Conservation (phyloP, 2,888 invertebrate species). For the Darwinula stevensoni region DNA sequence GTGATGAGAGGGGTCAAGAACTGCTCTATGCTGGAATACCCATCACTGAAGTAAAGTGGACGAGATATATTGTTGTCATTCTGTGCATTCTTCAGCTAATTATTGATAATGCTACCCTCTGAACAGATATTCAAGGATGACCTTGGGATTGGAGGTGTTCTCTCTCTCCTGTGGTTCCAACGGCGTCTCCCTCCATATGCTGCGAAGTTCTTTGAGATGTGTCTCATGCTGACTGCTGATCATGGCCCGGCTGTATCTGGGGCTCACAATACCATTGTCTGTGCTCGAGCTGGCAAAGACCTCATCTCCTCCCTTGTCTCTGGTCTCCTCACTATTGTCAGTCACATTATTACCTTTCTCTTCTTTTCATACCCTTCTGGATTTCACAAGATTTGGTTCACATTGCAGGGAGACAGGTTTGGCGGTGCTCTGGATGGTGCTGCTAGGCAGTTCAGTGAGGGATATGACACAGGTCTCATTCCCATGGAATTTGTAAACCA, state of each 20-base stretch:
- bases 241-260: constrained; percentile 97
- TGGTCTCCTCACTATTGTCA: constrained; percentile 80
- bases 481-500: constrained; percentile 97
- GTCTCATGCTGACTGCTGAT: constrained; percentile 90
- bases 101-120: too few relatives aligned
- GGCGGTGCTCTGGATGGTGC: constrained; percentile 97
- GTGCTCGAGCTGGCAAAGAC: constrained; percentile 88
- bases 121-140: constrained; percentile 65
- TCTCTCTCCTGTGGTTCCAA: constrained; percentile 94
- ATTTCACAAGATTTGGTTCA: too few relatives aligned
- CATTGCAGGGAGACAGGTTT: constrained; percentile 81
- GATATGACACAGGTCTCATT: constrained; percentile 70
- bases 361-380: background rate
- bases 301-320: constrained; percentile 82
- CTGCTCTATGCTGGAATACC: constrained; percentile 80
- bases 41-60: constrained; percentile 24
- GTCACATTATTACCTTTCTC: constrained; percentile 15
- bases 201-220: constrained; percentile 94
- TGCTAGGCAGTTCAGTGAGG: constrained; percentile 84
- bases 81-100: too few relatives aligned
- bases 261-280: constrained; percentile 94
- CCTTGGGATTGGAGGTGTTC: constrained; percentile 89
- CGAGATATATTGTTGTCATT: background rate
- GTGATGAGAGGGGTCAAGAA: constrained; percentile 94
- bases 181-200: constrained; percentile 76